Base-by-base conservation (phyloP, 2,797 vertebrate species). In the Enteromius afrohamiltoni region DNA sequence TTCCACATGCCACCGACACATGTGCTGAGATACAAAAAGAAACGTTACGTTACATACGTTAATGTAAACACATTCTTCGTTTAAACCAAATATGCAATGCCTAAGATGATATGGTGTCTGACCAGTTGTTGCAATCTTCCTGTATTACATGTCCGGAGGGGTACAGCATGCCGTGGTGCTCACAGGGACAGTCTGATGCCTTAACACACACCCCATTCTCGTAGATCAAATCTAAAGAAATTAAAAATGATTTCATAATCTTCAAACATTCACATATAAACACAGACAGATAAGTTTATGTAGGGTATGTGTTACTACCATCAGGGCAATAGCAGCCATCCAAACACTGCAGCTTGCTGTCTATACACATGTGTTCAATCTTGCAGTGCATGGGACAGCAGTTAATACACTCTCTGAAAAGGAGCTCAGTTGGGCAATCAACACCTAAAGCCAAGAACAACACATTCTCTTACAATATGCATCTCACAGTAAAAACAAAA, bases 111-210 rank as follows among this genome's bases (percentile, higher is more conserved):
- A 31, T 37, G 26, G 3, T 23, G 11, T 45, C 93, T 90, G 81
- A 98, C 98, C 98, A 99, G 90, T 96, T 94, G 90, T 97, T 98
- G 92, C 98, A 99, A 81, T 97, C 95, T 84, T 98, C 97, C 87
- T 96, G 95, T 91, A 99, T 93, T 34, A 91, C 93, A 42, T 97
- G 96, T 79, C 97, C 97, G 11, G 93, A 92, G 0, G 95, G 93
- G 85, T 96, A 95, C 77, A 93, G 82, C 89, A 89, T 94, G 79
- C 97, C 96, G 0, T 95, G 96, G 86, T 96, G 96, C 90, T 98
- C 96, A 86, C 98, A 99, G 78, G 97, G 96, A 91, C 98, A 99
- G 73, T 98, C 97, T 3, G 93, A 92, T 21, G 95, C 94, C 31
- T 91, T 93, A 82, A 98, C 94, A 45, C 98, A 99, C 26, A 86